Evolutionary conservation across 2,797 vertebrate genomes (phyloP).

Genomic region (Girardinus metallicus): DNA sequence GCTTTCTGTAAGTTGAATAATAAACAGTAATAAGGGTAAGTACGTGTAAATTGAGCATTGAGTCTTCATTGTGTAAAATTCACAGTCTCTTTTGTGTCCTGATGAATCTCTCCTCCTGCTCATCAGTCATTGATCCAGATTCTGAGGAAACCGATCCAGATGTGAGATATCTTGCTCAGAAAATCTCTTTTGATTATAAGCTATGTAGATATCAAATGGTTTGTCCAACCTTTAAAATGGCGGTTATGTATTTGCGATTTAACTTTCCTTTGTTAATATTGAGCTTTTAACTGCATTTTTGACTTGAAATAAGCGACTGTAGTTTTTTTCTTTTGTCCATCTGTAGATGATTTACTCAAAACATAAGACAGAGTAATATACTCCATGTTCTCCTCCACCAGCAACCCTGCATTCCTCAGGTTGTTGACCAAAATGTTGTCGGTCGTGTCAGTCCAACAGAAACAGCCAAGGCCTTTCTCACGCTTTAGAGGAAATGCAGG

Average conservation of each 20-base stretch:
- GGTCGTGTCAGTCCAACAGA: slow-evolving; percentile 15
- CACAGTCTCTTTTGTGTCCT: no score
- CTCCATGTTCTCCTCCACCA: not conserved
- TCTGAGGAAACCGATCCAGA: no score
- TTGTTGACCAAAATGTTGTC: not conserved
- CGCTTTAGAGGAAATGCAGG: slow-evolving; percentile 48
- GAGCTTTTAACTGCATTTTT: not conserved
- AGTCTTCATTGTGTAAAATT: no score
- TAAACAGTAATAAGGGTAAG: no score
- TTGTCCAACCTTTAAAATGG: not conserved
- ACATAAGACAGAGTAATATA: not conserved
- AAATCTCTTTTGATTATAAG: not conserved
- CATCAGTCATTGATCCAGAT: no score
- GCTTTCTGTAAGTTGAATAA: no score
- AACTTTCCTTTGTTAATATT: not conserved
- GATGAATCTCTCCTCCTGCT: not conserved
- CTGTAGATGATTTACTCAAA: not conserved
- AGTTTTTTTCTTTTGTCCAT: not conserved
- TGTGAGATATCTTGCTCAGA: not conserved
- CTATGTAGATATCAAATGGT: not conserved
- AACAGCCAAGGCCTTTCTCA: slow-evolving; percentile 32
- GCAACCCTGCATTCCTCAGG: not conserved
- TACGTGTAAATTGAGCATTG: no score
- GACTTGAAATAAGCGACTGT: not conserved
- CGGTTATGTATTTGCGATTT: no score